Evolutionary conservation across 37 sponge, comb jelly and placozoan species (phyloP), one percentile per base, ranked within the genome.

Genomic region (Eunapius fragilis): DNA sequence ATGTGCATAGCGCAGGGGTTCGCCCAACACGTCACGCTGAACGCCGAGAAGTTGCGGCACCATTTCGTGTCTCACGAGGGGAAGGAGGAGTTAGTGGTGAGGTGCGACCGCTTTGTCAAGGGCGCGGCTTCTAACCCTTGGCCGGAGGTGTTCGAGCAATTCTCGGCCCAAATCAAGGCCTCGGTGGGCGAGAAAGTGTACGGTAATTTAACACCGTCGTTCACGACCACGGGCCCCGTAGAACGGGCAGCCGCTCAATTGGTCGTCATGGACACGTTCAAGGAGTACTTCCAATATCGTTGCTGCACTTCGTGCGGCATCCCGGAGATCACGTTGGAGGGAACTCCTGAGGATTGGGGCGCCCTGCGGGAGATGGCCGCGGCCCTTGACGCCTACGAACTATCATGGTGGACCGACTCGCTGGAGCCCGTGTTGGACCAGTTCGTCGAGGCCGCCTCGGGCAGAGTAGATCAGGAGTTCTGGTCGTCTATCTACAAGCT

Each of bases 271-370:
- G 81, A 84, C 26, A 32, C 79, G 24, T 69, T 92, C 74, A 78
- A 92, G 73, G 34, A 77, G 28, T 92, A 87, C 37, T 92, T 92
- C 36, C 26, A 23, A 22, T 92, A 80, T 69, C 31, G 38, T 27
- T 12, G 71, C 5, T 12, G n/a, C 10, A 70, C 79, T 25, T 24
- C 33, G 0, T 92, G 92, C 87, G 92, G 92, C 19, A 84, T 92
- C 28, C 92, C 92, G 35, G 84, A 84, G 71, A 84, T 92, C 30
- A 92, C 92, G 35, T 71, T 92, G n/a, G 85, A 84, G 45, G 92
- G 92, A 36, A 84, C 92, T 17, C 36, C 48, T 12, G 80, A 83
- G 12, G 92, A 92, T 75, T 92, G 92, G 92, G 71, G 80, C 36
- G 31, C 37, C 72, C 67, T 92, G 3, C 80, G 85, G 26, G 81